Base-by-base conservation (phyloP, 2,888 invertebrate genomes). In the Poecilobothrus nobilitatus region DNA sequence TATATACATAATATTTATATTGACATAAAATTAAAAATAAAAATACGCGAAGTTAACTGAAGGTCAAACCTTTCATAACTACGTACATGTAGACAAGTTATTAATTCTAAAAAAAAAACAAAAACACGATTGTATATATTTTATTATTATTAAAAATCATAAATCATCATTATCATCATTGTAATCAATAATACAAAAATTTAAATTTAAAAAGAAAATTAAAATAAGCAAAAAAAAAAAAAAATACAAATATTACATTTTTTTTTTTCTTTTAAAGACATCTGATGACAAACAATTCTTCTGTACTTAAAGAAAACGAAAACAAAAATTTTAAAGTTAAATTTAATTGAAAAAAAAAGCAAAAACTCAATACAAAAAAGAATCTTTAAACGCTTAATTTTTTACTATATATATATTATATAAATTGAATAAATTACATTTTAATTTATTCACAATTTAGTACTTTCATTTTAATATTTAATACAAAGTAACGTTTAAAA, bases 101-200 rank as follows among this genome's bases (percentile, higher is more conserved):
- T 27, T 27, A 27, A 2, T 27, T 5, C 3, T 27, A 27, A 27
- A 27, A 27, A 2, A 27, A 27, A 27, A 27, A 27, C 27, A 27
- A 27, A 27, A 2, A 27, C 5, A 27, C 2, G 27, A 4, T 27
- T 27, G 27, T 27, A 27, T 4, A 27, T 27, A 27, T 27, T 27
- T 4, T 27, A 4, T 27, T 4, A 27, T 27, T 27, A 27, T 27
- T 27, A 12, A 53, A 18, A 53, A 53, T 15, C 18, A 53, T 53
- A 53, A 53, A 53, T 53, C 53, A 53, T 53, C n/a, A n/a, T 53
- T 18, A 53, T 53, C 53, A n/a, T 53, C 53, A 53, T 53, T 41
- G 15, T 41, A 9, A 41, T 15, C 53, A n/a, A 15, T 15, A 53
- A 53, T 6, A 53, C n/a, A 53, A 53, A 18, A 53, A 41, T 41